Evolutionary conservation across 2,888 invertebrate genomes (phyloP).

Genomic region (Zaprionus lineosus): DNA sequence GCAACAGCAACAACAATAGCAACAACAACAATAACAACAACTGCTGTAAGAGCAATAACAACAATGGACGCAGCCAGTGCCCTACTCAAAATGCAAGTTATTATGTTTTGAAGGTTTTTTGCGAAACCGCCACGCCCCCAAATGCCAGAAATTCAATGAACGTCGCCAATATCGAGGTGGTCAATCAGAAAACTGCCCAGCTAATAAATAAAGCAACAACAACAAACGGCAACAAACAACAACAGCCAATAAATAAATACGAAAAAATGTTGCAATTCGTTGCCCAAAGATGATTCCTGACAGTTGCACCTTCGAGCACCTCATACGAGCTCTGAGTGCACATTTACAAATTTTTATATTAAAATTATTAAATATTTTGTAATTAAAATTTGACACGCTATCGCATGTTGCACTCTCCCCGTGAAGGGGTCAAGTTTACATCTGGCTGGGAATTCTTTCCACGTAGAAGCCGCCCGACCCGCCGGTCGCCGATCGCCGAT

Average conservation of each 20-base stretch:
- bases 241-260: too few relatives aligned
- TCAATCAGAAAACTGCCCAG: constrained; percentile 53
- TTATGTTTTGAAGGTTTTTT: constrained; percentile 70
- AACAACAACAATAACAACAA: constrained; percentile 6
- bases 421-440: constrained; percentile 69
- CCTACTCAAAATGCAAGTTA: constrained; percentile 77
- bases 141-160: constrained; percentile 76
- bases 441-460: constrained; percentile 28
- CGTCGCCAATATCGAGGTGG: constrained; percentile 51
- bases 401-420: constrained; percentile 46
- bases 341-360: too few relatives aligned
- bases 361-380: constrained; percentile 20
- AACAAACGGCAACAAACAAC: too few relatives aligned
- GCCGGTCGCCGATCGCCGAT: too few relatives aligned
- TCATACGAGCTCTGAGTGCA: too few relatives aligned
- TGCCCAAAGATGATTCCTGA: constrained; percentile 25
- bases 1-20: constrained; percentile 16
- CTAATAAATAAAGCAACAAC: constrained; percentile 2
- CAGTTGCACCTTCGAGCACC: constrained; percentile 4
- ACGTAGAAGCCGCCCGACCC: constrained; percentile 12
- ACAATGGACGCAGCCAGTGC: constrained; percentile 57
- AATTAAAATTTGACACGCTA: constrained; percentile 55
- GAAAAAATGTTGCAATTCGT: constrained; percentile 43
- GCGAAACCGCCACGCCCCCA: constrained; percentile 68
- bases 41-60: too few relatives aligned